Conservation (phyloP, 2,113 vertebrate genomes). For the Lethenteron camtschaticum region DNA sequence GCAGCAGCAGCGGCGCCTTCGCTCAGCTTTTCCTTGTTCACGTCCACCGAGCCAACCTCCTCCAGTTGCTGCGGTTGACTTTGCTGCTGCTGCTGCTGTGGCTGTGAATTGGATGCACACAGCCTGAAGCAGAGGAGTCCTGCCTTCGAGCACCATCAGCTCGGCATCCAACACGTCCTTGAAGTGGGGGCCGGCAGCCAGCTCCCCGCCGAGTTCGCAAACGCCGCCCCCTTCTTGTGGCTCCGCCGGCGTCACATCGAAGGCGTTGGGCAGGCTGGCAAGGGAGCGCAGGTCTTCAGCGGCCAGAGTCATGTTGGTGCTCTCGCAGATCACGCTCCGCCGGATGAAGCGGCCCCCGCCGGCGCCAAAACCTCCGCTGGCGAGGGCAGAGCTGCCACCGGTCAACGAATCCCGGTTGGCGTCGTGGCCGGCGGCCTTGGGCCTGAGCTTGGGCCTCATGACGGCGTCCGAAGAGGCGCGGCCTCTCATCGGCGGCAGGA, state of each 20-base stretch:
- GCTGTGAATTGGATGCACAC: too few relatives aligned
- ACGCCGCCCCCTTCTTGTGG: neutral
- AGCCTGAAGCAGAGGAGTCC: too few relatives aligned
- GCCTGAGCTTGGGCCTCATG: too few relatives aligned
- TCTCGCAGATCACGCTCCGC: neutral
- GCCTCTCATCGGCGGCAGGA: too few relatives aligned
- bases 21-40: neutral
- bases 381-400: too few relatives aligned
- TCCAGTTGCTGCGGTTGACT: too few relatives aligned
- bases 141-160: neutral
- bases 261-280: neutral
- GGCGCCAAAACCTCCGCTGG: too few relatives aligned
- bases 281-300: neutral
- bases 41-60: neutral
- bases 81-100: too few relatives aligned
- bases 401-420: too few relatives aligned
- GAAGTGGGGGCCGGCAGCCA: too few relatives aligned
- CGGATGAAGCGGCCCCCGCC: conserved; percentile 1
- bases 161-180: neutral
- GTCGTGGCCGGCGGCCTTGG: neutral
- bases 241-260: neutral
- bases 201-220: neutral
- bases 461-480: too few relatives aligned
- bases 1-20: neutral
- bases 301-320: neutral